Base-by-base conservation (phyloP, 2,888 invertebrate species). In the Eupsilia transversa region DNA sequence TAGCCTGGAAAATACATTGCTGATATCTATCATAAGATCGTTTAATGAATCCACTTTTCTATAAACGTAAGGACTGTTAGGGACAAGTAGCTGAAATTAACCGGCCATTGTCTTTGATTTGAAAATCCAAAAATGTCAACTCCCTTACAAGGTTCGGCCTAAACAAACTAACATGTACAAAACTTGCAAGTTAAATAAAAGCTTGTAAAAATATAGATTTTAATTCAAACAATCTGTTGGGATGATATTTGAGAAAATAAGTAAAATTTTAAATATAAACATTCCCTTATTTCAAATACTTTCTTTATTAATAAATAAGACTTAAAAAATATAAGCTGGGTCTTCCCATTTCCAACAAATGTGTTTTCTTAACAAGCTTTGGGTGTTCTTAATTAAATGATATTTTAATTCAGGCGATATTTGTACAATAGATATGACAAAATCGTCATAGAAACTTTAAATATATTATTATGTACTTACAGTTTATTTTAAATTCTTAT, bases 381-480 rank as follows among this genome's bases (percentile, higher is more conserved):
- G 1, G 33, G 49, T 43, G 49, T 61, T 35, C 56, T 66, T 61
- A 74, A 38, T 59, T n/a, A 60, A 68, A 68, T 33, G 0, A 46
- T n/a, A 63, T 46, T 76, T 54, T 59, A 64, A 67, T 61, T 69
- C 20, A 27, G 33, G 10, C 49, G 20, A 65, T 72, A 77, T 70
- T 72, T 80, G 59, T 33, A 73, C 30, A 77, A 67, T 54, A 69
- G 61, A 70, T 80, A 80, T 38, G 52, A 63, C 10, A 66, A 63
- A 77, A 80, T 78, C 73, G 41, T 59, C 54, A 59, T 30, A 59
- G 14, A 65, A 72, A 57, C 30, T 27, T 79, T 46, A 41, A 68
- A 79, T 61, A 74, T 52, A 65, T 69, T 61, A 20, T 61, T 57
- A 74, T 74, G 59, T 74, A 79, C 80, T 83, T 84, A 83, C 77